Evolutionary conservation across 2,888 invertebrate genomes (phyloP), one percentile per base, ranked within the genome.

Genomic region (Odontothrips loti): DNA sequence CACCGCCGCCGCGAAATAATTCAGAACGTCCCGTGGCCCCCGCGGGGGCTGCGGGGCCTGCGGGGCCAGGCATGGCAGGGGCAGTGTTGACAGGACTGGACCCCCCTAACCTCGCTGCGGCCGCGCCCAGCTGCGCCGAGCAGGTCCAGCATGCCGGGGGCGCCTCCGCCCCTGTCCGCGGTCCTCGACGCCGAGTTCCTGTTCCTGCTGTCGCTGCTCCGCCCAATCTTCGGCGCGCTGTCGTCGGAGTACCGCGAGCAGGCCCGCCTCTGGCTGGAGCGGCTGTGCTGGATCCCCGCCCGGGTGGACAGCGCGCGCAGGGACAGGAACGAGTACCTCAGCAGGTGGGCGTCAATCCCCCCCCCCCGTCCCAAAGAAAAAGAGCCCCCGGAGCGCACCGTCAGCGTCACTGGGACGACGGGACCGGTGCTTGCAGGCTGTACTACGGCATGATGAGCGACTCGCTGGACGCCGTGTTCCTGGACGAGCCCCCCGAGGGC

Each of bases 401-500:
- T n/a, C n/a, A n/a, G n/a, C 51, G 51, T 20, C 51, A 51, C 51
- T 10, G 15, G 6, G 51, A 20, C 51, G 2, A 3, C 58, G 58
- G 58, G n/a, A n/a, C 58, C 58, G 20, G 3, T 43, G 34, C 34
- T 43, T n/a, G 58, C 58, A 58, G 68, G 68, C 23, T 75, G 27
- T 75, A 75, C 68, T 27, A 75, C 68, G 68, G 68, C 68, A 75
- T 75, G 68, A 75, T 75, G 68, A 12, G 23, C 23, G 27, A 27
- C 68, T 12, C 12, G 27, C 68, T 75, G 27, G 68, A 75, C 68
- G 68, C 68, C 68, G 68, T 75, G 68, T 75, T 75, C 68, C 68
- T 75, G 68, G 68, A 75, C 68, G 68, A 12, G 68, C 68, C 68
- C 27, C 68, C 68, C 23, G 68, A 75, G 68, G 68, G 68, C 68